Evolutionary conservation across 30 jellyfish, hydroid and myxozoan genomes (phyloP).

Genomic region (Euphysa ruthae): DNA sequence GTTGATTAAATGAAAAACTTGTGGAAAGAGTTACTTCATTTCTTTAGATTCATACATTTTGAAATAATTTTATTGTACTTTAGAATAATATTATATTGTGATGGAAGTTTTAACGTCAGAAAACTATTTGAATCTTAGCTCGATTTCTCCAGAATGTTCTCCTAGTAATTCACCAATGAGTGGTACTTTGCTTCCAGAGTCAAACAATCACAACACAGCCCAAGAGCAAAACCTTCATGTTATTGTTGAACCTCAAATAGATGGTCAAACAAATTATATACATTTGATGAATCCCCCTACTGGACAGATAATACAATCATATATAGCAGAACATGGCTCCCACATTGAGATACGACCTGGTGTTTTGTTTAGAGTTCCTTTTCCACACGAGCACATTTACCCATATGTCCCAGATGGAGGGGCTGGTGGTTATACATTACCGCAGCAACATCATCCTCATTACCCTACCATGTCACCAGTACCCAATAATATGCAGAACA

Average conservation of each 20-base stretch:
- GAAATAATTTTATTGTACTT: too few species aligned
- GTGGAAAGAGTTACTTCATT: too few species aligned
- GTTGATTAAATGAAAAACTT: too few species aligned
- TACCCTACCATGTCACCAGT: background rate
- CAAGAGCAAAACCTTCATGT: constrained; percentile 74
- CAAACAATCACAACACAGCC: too few species aligned
- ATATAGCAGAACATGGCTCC: constrained; percentile 84
- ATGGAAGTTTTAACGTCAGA: too few species aligned
- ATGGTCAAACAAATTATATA: constrained; percentile 75
- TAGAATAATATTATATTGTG: too few species aligned
- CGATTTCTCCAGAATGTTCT: too few species aligned
- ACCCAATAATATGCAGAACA: background rate
- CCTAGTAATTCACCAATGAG: too few species aligned
- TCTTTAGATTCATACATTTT: too few species aligned
- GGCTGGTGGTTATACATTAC: constrained; percentile 12
- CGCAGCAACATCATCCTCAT: constrained; percentile 7
- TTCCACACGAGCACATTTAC: constrained; percentile 84
- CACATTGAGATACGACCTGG: constrained; percentile 92
- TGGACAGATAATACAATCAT: constrained; percentile 76
- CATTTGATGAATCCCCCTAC: constrained; percentile 77
- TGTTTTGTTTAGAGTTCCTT: constrained; percentile 85
- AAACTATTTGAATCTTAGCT: too few species aligned
- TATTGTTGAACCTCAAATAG: constrained; percentile 91
- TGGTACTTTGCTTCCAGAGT: too few species aligned
- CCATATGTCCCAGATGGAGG: constrained; percentile 50